phyloP scores from a whole-genome alignment of 2,113 vertebrate species.

The Chloebia gouldiae region DNA sequence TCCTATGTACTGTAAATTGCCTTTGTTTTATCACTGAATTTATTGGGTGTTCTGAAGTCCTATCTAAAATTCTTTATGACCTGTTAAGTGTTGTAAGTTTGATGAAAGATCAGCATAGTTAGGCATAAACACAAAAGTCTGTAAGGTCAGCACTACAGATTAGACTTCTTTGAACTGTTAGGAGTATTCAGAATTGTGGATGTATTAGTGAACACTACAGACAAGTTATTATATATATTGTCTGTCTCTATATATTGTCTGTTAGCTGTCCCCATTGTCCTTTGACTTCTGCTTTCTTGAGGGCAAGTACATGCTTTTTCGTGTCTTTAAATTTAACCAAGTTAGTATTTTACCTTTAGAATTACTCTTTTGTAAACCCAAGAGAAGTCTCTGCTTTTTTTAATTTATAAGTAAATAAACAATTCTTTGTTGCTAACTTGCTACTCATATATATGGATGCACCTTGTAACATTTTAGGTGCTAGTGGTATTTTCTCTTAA shows the following conservation, averaged over 20 bases:
- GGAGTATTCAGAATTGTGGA: background rate
- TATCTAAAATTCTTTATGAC: background rate
- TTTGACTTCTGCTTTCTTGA: background rate
- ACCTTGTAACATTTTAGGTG: background rate
- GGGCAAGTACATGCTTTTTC: background rate
- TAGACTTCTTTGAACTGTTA: background rate
- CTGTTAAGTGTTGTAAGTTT: background rate
- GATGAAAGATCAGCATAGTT: background rate
- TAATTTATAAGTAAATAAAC: background rate
- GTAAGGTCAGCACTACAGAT: background rate
- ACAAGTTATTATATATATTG: background rate
- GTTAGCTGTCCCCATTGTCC: background rate
- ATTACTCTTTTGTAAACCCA: background rate
- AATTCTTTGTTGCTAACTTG: background rate
- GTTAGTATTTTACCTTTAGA: background rate
- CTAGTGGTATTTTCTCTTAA: background rate
- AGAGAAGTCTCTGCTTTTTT: background rate
- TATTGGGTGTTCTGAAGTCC: background rate
- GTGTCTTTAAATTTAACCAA: background rate
- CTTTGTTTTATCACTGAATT: background rate
- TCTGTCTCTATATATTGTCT: background rate
- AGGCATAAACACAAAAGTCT: background rate
- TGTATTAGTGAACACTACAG: background rate
- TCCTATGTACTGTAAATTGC: background rate
- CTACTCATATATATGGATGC: fast-evolving